Base-by-base conservation (phyloP, 2,113 vertebrate genomes). In the Nothocercus nigrocapillus region DNA sequence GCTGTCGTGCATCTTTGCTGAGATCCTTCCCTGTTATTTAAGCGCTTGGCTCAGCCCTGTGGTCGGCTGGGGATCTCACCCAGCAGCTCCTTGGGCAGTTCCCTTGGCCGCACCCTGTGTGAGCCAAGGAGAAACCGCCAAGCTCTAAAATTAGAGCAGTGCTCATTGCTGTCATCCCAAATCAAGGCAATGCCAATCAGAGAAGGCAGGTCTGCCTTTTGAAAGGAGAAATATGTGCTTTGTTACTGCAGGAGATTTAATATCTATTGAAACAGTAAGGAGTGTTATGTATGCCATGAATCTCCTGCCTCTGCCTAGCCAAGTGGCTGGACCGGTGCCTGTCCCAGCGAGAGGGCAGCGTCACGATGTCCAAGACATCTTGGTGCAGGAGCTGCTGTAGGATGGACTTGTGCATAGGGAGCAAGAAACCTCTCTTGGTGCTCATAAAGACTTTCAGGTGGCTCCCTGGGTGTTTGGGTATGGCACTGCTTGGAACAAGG, bases 241-340 rank as follows among this genome's bases (percentile, higher is more conserved):
- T 42, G 53, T 69, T 62, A 34, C 32, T 62, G 10, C 22, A 11
- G 54, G 1, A 2, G 4, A 10, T 34, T 63, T 49, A 44, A 5
- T 14, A 10, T 40, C 14, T 45, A 51, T 58, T 54, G 18, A 64
- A 84, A 25, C 5, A 16, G 14, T 13, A 18, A 61, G 42, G 67
- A 79, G 45, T 3, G 6, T n/a, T 61, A 3, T 15, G 10, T 2
- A 0, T 32, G 25, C 47, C 2, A 0, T 27, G 24, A 51, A 34
- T 16, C 24, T 17, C 27, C 40, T 56, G 17, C 6, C 9, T 14
- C 8, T 63, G 22, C 54, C 64, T 30, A 53, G 62, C 6, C 5
- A 8, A 20, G 53, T 66, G 54, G 13, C 67, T 54, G 32, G 36
- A n/a, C 7, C 3, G 8, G 19, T 11, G 1, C 18, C 21, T 72